Evolutionary conservation across 2,888 invertebrate species (phyloP).

Genomic region (Leistus spinibarbis): DNA sequence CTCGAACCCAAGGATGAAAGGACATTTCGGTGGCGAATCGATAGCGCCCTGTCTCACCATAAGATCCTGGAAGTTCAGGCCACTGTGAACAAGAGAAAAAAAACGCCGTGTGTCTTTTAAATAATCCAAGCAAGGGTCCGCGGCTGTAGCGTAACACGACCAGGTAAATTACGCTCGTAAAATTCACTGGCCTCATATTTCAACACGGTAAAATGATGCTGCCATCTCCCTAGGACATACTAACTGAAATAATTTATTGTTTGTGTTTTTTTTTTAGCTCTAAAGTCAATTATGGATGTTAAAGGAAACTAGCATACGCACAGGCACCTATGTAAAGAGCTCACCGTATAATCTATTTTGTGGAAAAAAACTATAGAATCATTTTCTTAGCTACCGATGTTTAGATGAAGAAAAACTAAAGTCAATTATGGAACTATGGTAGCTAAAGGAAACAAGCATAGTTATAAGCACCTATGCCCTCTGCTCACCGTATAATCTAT

Average conservation of each 20-base stretch:
- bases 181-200: neutral
- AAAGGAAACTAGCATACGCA: too few relatives aligned
- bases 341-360: too few relatives aligned
- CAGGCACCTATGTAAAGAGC: too few relatives aligned
- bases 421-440: too few relatives aligned
- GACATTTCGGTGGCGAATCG: conserved; percentile 87
- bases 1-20: conserved; percentile 87
- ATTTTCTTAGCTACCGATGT: too few relatives aligned
- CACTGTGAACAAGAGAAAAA: conserved; percentile 67
- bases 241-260: neutral
- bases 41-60: conserved; percentile 88
- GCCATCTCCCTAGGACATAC: neutral
- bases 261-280: too few relatives aligned
- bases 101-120: neutral
- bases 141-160: neutral
- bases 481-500: too few relatives aligned
- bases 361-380: too few relatives aligned
- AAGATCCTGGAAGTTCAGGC: conserved; percentile 87
- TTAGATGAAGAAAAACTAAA: too few relatives aligned
- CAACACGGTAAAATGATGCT: neutral
- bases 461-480: too few relatives aligned
- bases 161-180: neutral
- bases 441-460: too few relatives aligned
- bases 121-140: neutral
- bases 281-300: too few relatives aligned